These are phyloP conservation scores for Ladona fulva DNA, from an alignment of 1,140 invertebrate species.

Conservation along the genomic window DNA sequence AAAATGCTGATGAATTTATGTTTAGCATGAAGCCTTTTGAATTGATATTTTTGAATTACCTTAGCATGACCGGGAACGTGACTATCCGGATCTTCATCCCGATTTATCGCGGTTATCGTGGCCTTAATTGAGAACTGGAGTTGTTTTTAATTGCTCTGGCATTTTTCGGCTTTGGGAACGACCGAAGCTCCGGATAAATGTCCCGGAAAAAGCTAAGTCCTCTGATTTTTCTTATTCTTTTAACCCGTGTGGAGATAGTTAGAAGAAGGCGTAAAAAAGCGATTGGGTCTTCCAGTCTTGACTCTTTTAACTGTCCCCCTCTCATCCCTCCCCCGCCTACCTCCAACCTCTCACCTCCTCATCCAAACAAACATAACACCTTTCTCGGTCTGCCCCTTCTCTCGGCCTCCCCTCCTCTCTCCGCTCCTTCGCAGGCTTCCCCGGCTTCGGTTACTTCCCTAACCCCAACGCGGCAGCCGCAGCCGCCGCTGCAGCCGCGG, in stretches of 20 bases:
- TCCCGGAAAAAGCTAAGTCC: background rate
- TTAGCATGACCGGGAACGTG: too few species aligned
- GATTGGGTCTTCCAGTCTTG: background rate
- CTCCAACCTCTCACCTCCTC: conserved; percentile 14
- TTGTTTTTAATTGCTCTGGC: too few species aligned
- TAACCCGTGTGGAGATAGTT: background rate
- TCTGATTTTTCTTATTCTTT: background rate
- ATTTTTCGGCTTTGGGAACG: background rate
- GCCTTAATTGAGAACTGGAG: too few species aligned
- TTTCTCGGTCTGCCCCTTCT: background rate
- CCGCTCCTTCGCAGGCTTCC: conserved; percentile 30
- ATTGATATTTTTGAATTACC: too few species aligned
- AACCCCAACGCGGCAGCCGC: conserved; percentile 28
- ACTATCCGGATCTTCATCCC: too few species aligned
- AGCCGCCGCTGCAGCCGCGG: conserved; percentile 25
- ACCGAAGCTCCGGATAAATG: background rate
- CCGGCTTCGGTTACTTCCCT: conserved; percentile 35
- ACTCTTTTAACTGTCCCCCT: conserved; percentile 18
- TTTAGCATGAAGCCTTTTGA: too few species aligned
- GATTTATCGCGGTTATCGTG: too few species aligned
- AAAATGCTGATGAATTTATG: too few species aligned
- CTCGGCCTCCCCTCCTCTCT: conserved; percentile 12
- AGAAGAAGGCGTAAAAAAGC: background rate
- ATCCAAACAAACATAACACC: background rate
- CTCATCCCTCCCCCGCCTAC: conserved; percentile 2